Base-by-base conservation (phyloP, 1,140 invertebrate species). In the Sycophila sp. region DNA sequence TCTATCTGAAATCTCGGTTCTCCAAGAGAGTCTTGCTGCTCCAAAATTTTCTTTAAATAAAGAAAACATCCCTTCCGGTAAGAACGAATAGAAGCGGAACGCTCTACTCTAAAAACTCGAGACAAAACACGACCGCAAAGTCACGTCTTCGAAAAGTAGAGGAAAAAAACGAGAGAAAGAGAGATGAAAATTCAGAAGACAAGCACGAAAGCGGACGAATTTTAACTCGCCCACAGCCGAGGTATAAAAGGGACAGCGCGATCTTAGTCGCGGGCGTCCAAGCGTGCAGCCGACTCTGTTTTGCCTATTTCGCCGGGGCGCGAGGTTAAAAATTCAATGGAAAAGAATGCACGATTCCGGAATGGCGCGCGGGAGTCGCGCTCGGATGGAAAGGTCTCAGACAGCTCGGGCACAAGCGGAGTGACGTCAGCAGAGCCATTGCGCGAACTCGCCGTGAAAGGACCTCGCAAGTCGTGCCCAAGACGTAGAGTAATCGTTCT, bases 401-500 rank as follows among this genome's bases (percentile, higher is more conserved):
- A 47, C 42, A 47, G 42, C 19, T 47, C 6, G n/a, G n/a, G n/a
- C n/a, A 0, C 42, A 24, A n/a, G 19, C 42, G 17, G 10, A 22
- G 8, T 47, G 42, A 47, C 42, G 42, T 47, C 42, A 22, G 42
- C 42, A 7, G 8, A 22, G 42, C 8, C 2, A 47, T 47, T 19
- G 42, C n/a, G 40, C n/a, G 17, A 19, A 47, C 42, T 24, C 10
- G 19, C 19, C 6, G 42, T 22, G 19, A 47, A 22, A 47, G 42
- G 42, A 47, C 19, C 42, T 47, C 24, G 17, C 13, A 47, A 47
- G 42, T 22, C 42, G 22, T 53, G 49, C 49, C 26, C 40, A 34
- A 45, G 53, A 73, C 58, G 19, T 73, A 28, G 68, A 73, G 72
- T 74, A 75, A 75, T 75, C 65, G 72, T 74, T 65, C 42, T 30